Conservation (phyloP, 1,140 invertebrate species). For the Daktulosphaira vitifoliae region DNA sequence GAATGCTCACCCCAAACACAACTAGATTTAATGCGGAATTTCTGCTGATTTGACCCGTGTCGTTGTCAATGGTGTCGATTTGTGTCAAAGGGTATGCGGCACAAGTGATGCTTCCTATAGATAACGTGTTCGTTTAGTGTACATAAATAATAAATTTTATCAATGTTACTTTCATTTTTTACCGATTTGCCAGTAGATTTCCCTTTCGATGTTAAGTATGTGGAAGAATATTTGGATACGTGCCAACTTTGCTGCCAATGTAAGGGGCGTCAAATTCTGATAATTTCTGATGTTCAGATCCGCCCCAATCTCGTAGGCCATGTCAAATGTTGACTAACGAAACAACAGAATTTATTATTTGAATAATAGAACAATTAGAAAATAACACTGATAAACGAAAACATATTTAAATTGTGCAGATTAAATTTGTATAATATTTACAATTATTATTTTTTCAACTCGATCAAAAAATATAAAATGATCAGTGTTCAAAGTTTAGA, state of each 20-base stretch:
- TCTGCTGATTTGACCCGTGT: constrained; percentile 84
- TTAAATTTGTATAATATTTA: too few relatives aligned
- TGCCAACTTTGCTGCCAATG: constrained; percentile 85
- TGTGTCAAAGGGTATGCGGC: constrained; percentile 92
- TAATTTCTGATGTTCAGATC: constrained; percentile 76
- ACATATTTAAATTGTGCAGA: too few relatives aligned
- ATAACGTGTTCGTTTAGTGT: background rate
- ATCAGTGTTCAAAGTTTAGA: too few relatives aligned
- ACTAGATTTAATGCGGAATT: constrained; percentile 93
- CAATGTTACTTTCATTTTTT: constrained; percentile 38
- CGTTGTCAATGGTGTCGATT: constrained; percentile 90
- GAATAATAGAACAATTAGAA: too few relatives aligned
- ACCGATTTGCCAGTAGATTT: constrained; percentile 94
- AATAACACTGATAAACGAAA: too few relatives aligned
- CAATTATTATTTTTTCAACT: too few relatives aligned
- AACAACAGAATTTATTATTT: too few relatives aligned
- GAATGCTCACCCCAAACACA: constrained; percentile 78
- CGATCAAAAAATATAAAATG: too few relatives aligned
- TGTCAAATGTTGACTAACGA: constrained; percentile 83
- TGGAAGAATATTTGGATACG: constrained; percentile 92
- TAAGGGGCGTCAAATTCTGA: constrained; percentile 83
- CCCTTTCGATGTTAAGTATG: constrained; percentile 85
- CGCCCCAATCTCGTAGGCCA: constrained; percentile 85
- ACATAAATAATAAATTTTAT: too few relatives aligned
- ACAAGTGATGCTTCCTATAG: constrained; percentile 78